These are phyloP conservation scores for Anarhynchus alexandrinus DNA, from an alignment of 2,113 vertebrate species.

Conservation along the genomic window DNA sequence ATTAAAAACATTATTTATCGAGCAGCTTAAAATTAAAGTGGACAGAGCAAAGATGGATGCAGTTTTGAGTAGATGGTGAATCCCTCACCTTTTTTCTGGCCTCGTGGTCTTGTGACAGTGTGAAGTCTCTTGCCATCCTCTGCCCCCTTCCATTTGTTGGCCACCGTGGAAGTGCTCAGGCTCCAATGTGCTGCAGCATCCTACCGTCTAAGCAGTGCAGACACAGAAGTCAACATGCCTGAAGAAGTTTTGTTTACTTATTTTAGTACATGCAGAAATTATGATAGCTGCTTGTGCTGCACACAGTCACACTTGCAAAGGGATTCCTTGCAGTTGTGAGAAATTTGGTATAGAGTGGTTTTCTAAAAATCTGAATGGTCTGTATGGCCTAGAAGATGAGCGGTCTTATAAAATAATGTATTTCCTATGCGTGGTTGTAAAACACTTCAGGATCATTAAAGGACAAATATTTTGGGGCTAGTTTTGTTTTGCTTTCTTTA, in stretches of 20 bases:
- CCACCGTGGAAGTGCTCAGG: neutral
- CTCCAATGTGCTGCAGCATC: neutral
- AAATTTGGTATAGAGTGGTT: neutral
- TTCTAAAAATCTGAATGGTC: neutral
- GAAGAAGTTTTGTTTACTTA: neutral
- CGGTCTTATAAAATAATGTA: neutral
- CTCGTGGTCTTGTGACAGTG: neutral
- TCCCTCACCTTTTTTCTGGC: neutral
- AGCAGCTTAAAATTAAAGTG: neutral
- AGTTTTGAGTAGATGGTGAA: neutral
- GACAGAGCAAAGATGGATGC: neutral
- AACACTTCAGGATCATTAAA: neutral
- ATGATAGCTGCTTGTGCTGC: neutral
- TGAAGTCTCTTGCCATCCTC: neutral
- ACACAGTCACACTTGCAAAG: neutral
- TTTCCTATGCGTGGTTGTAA: neutral
- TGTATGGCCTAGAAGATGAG: neutral
- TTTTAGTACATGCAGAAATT: neutral
- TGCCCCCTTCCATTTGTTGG: neutral
- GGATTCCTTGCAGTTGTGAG: neutral
- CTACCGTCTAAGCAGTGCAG: neutral
- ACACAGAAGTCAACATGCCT: neutral
- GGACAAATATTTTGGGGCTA: neutral
- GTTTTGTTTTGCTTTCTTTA: neutral
- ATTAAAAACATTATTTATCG: neutral